Percentiles rank a stretch among this genome's conserved stretches.
Evolutionary conservation across 2,113 vertebrate species (phyloP).

Genomic region (Antechinus flavipes): DNA sequence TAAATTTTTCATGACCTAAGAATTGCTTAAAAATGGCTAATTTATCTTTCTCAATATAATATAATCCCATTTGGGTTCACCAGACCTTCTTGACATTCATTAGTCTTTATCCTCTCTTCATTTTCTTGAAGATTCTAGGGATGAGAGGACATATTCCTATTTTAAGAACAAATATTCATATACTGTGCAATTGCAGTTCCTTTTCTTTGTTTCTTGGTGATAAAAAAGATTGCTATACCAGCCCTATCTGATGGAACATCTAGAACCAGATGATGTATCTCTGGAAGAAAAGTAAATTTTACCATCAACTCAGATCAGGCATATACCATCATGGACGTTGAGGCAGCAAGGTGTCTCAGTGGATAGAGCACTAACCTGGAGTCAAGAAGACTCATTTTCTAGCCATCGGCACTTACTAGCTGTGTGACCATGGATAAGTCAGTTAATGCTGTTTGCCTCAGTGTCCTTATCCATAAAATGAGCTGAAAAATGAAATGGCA

Average conservation of each 20-base stretch:
- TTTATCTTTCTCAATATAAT: not conserved
- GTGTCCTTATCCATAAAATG: not conserved
- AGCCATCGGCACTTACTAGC: too few species aligned
- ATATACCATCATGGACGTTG: not conserved
- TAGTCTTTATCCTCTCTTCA: not conserved
- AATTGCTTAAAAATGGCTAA: not conserved
- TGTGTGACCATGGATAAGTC: not conserved
- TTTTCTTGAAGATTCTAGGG: not conserved
- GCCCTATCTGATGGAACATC: not conserved
- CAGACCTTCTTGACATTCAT: not conserved
- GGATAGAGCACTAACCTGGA: not conserved
- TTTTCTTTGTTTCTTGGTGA: not conserved
- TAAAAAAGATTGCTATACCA: not conserved
- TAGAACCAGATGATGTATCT: not conserved
- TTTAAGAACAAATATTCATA: not conserved
- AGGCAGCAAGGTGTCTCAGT: not conserved
- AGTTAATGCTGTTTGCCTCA: not conserved
- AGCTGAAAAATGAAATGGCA: not conserved
- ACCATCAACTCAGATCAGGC: not conserved
- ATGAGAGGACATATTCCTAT: not conserved
- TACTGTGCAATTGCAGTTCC: not conserved
- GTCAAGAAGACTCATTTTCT: not conserved
- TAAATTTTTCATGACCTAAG: not conserved
- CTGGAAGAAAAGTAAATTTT: not conserved
- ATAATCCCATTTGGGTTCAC: not conserved